Evolutionary conservation across 2,113 vertebrate genomes (phyloP).

Genomic region (Hippopotamus amphibius): DNA sequence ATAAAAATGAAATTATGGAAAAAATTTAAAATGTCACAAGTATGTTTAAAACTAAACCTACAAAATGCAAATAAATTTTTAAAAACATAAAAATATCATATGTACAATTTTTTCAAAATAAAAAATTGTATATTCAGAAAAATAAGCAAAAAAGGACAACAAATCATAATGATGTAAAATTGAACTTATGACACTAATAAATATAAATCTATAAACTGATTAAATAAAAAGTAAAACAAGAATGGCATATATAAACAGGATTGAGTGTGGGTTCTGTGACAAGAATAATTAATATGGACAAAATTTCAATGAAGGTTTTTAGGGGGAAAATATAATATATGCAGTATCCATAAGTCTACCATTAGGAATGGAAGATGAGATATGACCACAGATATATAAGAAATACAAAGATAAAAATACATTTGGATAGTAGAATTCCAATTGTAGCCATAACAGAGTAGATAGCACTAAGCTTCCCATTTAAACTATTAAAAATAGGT

Average conservation of each 20-base stretch:
- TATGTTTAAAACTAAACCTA: background rate
- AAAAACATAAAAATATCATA: background rate
- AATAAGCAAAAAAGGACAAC: background rate
- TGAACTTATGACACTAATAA: background rate
- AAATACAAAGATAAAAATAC: background rate
- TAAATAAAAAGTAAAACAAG: background rate
- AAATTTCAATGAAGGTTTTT: background rate
- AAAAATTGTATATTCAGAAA: background rate
- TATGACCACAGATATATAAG: background rate
- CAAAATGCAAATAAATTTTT: background rate
- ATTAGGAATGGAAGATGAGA: background rate
- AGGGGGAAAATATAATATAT: background rate
- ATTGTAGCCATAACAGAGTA: background rate
- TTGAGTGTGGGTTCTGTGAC: background rate
- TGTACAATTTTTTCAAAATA: background rate
- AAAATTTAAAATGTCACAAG: background rate
- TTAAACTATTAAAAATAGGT: background rate
- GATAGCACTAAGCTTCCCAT: background rate
- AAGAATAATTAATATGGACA: background rate
- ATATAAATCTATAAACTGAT: background rate
- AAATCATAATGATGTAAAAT: background rate
- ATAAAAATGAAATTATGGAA: background rate
- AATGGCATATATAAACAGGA: background rate
- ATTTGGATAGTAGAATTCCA: background rate
- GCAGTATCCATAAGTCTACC: background rate